Conservation (phyloP, 2,797 vertebrate species). For the Artibeus jamaicensis region DNA sequence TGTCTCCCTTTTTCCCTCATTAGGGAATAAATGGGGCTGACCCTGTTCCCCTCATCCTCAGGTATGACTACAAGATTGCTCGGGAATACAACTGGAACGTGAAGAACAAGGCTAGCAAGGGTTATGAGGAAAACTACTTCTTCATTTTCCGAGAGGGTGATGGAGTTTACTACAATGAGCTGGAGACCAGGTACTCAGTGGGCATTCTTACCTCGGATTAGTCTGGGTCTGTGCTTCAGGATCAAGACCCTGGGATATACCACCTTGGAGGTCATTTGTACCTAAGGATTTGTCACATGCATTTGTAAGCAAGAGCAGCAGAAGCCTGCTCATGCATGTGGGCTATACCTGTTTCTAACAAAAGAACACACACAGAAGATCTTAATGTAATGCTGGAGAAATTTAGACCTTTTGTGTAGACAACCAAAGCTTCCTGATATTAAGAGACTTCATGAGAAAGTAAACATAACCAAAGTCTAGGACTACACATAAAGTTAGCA, state of each 20-base stretch:
- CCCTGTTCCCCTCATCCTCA: conserved; percentile 52
- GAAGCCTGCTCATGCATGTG: background rate
- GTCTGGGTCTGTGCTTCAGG: background rate
- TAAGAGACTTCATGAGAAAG: background rate
- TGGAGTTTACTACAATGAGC: conserved; percentile 96
- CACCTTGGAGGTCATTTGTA: background rate
- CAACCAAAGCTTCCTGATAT: background rate
- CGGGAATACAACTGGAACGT: conserved; percentile 99
- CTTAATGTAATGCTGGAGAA: background rate
- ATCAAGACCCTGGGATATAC: background rate
- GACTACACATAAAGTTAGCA: background rate
- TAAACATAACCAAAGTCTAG: background rate
- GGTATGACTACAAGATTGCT: conserved; percentile 97
- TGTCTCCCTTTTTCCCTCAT: background rate
- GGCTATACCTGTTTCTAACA: background rate
- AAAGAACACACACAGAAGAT: background rate
- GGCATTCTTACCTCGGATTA: background rate
- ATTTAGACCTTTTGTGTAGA: background rate
- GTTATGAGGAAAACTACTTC: conserved; percentile 98
- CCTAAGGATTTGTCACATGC: background rate
- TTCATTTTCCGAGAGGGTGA: conserved; percentile 96
- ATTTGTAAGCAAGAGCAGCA: background rate
- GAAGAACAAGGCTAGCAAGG: conserved; percentile 98
- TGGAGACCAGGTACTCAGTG: conserved; percentile 90
- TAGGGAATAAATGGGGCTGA: background rate